Conservation (phyloP, 2,888 invertebrate species). For the Temnothorax rugatulus region DNA sequence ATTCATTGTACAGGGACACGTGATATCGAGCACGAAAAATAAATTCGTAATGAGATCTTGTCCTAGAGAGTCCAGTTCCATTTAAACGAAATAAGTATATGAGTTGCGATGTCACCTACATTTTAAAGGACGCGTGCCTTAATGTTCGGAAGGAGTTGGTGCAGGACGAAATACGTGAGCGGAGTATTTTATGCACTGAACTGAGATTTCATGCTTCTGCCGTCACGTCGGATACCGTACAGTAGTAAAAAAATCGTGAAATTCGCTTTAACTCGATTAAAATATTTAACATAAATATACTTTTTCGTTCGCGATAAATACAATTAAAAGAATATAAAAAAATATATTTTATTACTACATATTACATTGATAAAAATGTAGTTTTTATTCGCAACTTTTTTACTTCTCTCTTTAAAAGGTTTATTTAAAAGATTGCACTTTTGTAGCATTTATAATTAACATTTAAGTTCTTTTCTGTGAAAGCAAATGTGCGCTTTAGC, state of each 20-base stretch:
- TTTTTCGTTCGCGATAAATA: neutral
- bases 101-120: slow-evolving; percentile 38
- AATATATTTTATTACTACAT: neutral
- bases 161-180: slow-evolving; percentile 34
- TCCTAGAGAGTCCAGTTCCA: neutral
- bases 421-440: neutral
- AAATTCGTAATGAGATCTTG: slow-evolving; percentile 34
- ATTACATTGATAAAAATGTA: neutral
- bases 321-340: neutral
- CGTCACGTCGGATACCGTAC: neutral
- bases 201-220: slow-evolving; percentile 41
- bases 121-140: slow-evolving; percentile 25
- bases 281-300: neutral
- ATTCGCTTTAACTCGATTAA: neutral
- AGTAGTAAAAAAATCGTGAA: neutral
- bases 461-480: slow-evolving; percentile 1
- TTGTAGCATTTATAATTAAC: neutral
- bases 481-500: neutral
- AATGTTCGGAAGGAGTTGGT: neutral
- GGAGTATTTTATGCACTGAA: slow-evolving; percentile 10
- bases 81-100: slow-evolving; percentile 49
- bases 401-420: neutral
- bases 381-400: neutral
- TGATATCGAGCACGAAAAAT: slow-evolving; percentile 22
- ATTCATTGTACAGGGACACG: neutral